Conservation (phyloP, 2,888 invertebrate species). For the Ochlodes sylvanus region DNA sequence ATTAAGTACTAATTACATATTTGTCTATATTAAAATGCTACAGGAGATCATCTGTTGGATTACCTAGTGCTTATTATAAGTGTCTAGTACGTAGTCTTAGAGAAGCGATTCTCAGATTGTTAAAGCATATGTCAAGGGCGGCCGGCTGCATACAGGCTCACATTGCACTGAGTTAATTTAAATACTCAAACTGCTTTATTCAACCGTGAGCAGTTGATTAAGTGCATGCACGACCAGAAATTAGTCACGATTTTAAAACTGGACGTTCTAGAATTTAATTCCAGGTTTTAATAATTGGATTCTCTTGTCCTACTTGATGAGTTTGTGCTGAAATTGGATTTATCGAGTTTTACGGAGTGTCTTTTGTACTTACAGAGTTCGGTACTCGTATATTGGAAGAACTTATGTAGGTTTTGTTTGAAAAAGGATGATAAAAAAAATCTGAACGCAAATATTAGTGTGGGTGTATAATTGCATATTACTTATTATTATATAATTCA, state of each 20-base stretch:
- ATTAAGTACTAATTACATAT: no score
- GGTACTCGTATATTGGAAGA: no score
- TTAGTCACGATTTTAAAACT: constrained; percentile 17
- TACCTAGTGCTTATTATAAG: not conserved
- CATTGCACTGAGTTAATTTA: constrained; percentile 47
- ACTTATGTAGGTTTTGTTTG: no score
- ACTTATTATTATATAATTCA: no score
- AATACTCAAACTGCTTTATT: constrained; percentile 36
- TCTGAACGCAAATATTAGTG: no score
- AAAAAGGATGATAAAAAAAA: no score
- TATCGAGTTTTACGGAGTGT: no score
- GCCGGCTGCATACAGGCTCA: constrained; percentile 54
- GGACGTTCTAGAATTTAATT: not conserved
- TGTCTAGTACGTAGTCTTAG: constrained; percentile 8
- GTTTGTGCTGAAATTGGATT: no score
- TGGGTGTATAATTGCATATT: no score
- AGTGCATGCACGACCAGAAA: constrained; percentile 1
- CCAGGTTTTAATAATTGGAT: not conserved
- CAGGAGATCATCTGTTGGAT: not conserved
- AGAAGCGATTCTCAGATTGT: constrained; percentile 22
- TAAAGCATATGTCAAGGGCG: constrained; percentile 69
- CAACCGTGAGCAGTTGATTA: constrained; percentile 4
- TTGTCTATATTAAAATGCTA: no score
- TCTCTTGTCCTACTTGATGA: no score
- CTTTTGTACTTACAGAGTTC: no score